Conservation (phyloP, 64 coral and sea anemone species). For the Stichodactyla mertensii region DNA sequence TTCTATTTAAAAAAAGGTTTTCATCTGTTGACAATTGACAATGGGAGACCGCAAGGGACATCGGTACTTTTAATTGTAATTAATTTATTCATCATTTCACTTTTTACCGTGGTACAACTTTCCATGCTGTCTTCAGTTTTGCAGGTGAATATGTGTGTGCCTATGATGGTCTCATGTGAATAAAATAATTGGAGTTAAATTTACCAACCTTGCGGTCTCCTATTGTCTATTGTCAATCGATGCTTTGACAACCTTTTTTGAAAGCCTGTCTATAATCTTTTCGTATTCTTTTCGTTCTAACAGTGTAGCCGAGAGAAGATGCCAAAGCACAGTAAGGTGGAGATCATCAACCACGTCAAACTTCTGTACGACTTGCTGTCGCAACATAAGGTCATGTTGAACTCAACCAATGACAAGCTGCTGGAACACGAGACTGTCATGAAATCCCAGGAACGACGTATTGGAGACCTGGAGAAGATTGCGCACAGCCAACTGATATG, state of each 20-base stretch:
- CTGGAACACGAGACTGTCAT: conserved; percentile 43
- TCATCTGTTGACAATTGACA: too few species aligned
- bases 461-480: conserved; percentile 81
- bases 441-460: conserved; percentile 29
- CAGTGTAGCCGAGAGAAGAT: conserved; percentile 90
- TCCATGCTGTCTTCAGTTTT: too few species aligned
- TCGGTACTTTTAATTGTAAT: too few species aligned
- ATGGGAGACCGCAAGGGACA: too few species aligned
- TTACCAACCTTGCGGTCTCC: too few species aligned
- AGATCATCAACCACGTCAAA: conserved; percentile 74
- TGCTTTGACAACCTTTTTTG: not conserved
- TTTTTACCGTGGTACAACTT: too few species aligned
- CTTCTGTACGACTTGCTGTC: conserved; percentile 55
- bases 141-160: too few species aligned
- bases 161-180: too few species aligned
- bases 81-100: too few species aligned
- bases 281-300: not conserved
- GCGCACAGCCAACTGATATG: conserved; percentile 80
- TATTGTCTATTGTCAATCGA: too few species aligned
- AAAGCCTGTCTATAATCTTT: not conserved
- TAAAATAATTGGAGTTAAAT: too few species aligned
- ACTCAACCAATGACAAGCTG: conserved; percentile 17
- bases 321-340: conserved; percentile 74
- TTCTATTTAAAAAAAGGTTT: too few species aligned
- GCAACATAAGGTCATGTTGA: conserved; percentile 40